Evolutionary conservation across 1,140 invertebrate genomes (phyloP), one percentile per base, ranked within the genome.

Genomic region (Brachionus rubens): DNA sequence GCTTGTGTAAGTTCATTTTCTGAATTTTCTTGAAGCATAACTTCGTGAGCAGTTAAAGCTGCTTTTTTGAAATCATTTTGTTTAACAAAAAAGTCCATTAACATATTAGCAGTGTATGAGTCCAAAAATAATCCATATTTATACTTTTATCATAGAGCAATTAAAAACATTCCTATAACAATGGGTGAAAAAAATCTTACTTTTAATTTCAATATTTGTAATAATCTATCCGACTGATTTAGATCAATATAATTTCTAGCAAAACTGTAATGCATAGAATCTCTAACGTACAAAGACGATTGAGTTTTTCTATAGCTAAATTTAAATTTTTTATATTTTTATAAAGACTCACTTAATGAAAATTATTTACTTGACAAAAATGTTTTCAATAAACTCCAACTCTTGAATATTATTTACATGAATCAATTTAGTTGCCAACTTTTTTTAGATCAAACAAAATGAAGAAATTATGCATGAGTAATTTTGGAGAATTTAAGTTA

Each of bases 381-480:
- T 24, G 41, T 48, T 72, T 54, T 72, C 68, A 21, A 72, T 72
- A 54, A 72, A 72, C 24, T 72, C 68, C 7, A 72, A 14, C 28
- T 72, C 68, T 54, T 72, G 68, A 54, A 72, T 40, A 54, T 72
- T 72, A 30, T 72, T 72, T 10, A 72, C 68, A 72, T 72, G 68
- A 48, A 72, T 40, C 12, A 54, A 36, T 41, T 72, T 72, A 14
- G 68, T 54, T 12, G 68, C 68, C 14, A 72, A 26, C 68, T 72
- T 7, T 28, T 14, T 24, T 26, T 10, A 33, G n/a, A n/a, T n/a
- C n/a, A n/a, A n/a, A n/a, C n/a, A n/a, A n/a, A n/a, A n/a, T n/a
- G n/a, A n/a, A n/a, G n/a, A n/a, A n/a, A n/a, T n/a, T n/a, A n/a
- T n/a, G n/a, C n/a, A n/a, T n/a, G n/a, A n/a, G n/a, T n/a, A n/a